phyloP scores from a whole-genome alignment of 2,113 vertebrate species.

The Tachycineta bicolor region DNA sequence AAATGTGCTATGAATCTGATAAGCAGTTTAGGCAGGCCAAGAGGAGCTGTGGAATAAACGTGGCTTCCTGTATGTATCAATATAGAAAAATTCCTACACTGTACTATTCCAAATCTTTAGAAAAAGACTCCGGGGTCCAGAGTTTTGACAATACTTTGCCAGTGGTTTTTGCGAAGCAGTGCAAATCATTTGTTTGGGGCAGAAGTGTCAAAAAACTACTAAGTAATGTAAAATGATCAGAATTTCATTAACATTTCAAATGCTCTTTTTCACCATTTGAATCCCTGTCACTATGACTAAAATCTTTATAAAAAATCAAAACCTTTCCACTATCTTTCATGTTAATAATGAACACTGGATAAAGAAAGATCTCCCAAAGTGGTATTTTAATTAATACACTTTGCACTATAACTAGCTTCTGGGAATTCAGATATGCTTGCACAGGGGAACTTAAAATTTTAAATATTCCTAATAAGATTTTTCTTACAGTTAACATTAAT shows the following conservation, averaged over 20 bases:
- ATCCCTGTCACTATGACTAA: not conserved
- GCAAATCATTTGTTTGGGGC: not conserved
- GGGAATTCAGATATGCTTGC: conserved; percentile 26
- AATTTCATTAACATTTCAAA: conserved; percentile 20
- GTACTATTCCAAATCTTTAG: not conserved
- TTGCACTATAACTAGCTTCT: not conserved
- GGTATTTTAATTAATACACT: conserved; percentile 46
- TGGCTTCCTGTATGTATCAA: not conserved
- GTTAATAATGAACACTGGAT: conserved; percentile 23
- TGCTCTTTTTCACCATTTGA: not conserved
- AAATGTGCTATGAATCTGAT: not conserved
- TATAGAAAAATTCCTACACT: not conserved
- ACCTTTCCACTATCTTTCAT: conserved; percentile 5
- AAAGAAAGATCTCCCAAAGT: conserved; percentile 27
- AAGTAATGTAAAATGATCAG: not conserved
- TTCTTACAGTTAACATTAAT: conserved; percentile 38
- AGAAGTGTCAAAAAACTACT: not conserved
- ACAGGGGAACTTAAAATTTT: not conserved
- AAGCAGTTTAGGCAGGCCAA: not conserved
- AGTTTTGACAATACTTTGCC: not conserved
- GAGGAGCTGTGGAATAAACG: not conserved
- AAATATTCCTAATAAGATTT: conserved; percentile 44
- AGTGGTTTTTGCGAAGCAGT: not conserved
- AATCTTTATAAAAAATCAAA: conserved; percentile 23
- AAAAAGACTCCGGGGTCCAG: not conserved